These are phyloP conservation scores for Drosophila malerkotliana DNA, from an alignment of 1,140 invertebrate species.

Conservation along the genomic window DNA sequence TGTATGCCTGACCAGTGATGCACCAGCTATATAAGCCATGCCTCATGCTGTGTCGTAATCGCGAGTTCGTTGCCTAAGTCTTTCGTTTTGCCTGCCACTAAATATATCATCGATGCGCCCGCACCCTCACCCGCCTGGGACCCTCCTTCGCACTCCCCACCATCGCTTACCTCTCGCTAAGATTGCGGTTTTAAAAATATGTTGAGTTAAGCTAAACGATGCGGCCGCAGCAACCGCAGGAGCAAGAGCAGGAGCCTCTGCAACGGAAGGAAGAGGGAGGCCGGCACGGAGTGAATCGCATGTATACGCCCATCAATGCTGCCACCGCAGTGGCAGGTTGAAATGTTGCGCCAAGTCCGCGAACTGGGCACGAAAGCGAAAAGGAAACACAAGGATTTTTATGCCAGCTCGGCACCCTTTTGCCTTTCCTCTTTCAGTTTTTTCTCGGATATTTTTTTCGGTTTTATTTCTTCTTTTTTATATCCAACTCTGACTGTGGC, in stretches of 20 bases:
- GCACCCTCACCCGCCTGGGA: constrained; percentile 25
- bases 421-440: constrained; percentile 10
- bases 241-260: constrained; percentile 14
- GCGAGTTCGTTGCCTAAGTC: constrained; percentile 82
- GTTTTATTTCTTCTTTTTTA: not conserved
- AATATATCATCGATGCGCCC: constrained; percentile 80
- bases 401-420: constrained; percentile 65
- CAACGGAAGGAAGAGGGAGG: constrained; percentile 48
- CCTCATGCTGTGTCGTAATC: constrained; percentile 80
- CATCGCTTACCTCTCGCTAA: constrained; percentile 20
- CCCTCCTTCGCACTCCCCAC: constrained; percentile 1
- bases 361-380: constrained; percentile 75
- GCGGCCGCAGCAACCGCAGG: constrained; percentile 42
- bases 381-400: constrained; percentile 62
- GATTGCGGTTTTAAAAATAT: constrained; percentile 71
- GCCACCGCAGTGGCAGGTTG: constrained; percentile 80
- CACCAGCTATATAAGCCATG: constrained; percentile 49
- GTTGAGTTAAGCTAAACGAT: constrained; percentile 82
- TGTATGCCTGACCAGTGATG: constrained; percentile 20
- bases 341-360: constrained; percentile 72
- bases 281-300: constrained; percentile 74
- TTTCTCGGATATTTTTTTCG: not conserved
- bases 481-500: constrained; percentile 55
- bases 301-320: constrained; percentile 82
- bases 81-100: constrained; percentile 81